These are phyloP conservation scores for Synanthedon vespiformis DNA, from an alignment of 2,888 invertebrate genomes.

Conservation along the genomic window DNA sequence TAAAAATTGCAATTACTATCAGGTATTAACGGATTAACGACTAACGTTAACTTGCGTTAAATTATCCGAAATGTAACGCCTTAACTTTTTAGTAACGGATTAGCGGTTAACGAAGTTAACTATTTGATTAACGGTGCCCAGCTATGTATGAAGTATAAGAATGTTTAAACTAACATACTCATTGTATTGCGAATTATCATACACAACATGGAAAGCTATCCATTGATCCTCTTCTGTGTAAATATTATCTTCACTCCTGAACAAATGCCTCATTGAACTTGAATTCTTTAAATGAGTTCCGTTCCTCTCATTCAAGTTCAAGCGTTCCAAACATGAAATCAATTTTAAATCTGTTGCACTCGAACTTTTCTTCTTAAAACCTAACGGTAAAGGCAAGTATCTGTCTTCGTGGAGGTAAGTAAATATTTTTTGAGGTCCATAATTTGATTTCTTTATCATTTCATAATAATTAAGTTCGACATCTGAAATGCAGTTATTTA, in stretches of 20 bases:
- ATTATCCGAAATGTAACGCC: too few species aligned
- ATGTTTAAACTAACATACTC: slow-evolving; percentile 31
- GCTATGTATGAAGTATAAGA: too few species aligned
- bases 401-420: slow-evolving; percentile 73
- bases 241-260: slow-evolving; percentile 37
- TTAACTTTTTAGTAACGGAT: too few species aligned
- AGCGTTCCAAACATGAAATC: slow-evolving; percentile 22
- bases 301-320: slow-evolving; percentile 25
- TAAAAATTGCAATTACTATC: too few species aligned
- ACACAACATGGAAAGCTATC: slow-evolving; percentile 50
- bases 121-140: too few species aligned
- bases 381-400: slow-evolving; percentile 41
- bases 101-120: too few species aligned
- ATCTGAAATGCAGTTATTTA: slow-evolving; percentile 73
- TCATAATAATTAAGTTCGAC: slow-evolving; percentile 55
- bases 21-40: too few species aligned
- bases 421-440: slow-evolving; percentile 47
- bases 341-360: slow-evolving; percentile 12
- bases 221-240: slow-evolving; percentile 26
- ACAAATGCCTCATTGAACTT: slow-evolving; percentile 34
- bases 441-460: slow-evolving; percentile 32
- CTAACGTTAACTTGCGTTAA: too few species aligned
- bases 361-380: slow-evolving; percentile 14
- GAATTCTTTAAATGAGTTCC: slow-evolving; percentile 19
- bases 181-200: slow-evolving; percentile 49